Percentiles rank a stretch among this genome's conserved stretches.
Evolutionary conservation across 2,888 invertebrate species (phyloP).

Genomic region (Nephrotoma flavescens): DNA sequence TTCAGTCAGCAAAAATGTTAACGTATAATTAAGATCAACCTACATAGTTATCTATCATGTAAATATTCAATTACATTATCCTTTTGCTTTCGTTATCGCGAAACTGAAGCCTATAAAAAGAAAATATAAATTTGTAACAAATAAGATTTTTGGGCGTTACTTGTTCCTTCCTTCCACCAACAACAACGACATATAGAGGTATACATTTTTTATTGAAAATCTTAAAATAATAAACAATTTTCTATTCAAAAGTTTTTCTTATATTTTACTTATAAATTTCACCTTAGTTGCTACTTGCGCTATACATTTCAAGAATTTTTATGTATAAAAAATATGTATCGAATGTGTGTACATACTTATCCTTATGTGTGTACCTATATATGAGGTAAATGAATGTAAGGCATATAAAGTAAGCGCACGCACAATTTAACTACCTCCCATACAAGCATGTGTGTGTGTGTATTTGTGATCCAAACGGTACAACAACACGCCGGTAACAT

Average conservation of each 20-base stretch:
- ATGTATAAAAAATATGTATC: background rate
- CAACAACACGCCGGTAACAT: background rate
- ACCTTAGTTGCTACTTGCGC: background rate
- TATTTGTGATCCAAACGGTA: background rate
- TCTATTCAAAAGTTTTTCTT: background rate
- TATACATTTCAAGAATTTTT: background rate
- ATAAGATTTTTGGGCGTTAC: background rate
- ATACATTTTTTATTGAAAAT: background rate
- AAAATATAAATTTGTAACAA: background rate
- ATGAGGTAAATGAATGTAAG: background rate
- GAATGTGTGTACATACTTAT: background rate
- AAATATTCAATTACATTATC: background rate
- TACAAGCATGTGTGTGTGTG: background rate
- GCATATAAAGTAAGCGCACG: background rate
- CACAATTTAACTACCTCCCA: background rate
- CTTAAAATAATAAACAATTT: background rate
- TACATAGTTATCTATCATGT: background rate
- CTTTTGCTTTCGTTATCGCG: background rate
- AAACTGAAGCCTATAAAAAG: background rate
- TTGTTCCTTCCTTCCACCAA: background rate
- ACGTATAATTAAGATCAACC: background rate
- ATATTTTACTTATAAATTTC: background rate
- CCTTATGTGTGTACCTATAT: background rate
- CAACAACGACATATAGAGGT: background rate
- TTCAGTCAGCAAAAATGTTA: background rate